Base-by-base conservation (phyloP, 2,113 vertebrate genomes). In the Enhydra lutris region DNA sequence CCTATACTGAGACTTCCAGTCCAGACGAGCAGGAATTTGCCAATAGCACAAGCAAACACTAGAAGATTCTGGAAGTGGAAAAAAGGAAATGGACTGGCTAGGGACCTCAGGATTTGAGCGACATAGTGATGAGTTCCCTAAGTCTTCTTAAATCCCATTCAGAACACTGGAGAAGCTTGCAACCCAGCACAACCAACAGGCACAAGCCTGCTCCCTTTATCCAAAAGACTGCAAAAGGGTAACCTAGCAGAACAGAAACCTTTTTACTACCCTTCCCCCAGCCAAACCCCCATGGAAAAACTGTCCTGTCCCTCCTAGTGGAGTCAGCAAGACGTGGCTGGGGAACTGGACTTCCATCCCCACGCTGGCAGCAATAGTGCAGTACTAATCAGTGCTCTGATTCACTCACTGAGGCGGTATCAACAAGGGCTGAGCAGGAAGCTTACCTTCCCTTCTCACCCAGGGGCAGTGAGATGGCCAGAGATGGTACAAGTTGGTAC, bases 281-380 rank as follows among this genome's bases (percentile, higher is more conserved):
- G 59, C 65, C 47, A 76, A 11, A 82, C 8, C 47, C 52, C 36
- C 52, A 12, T 9, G 20, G 59, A 20, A 63, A 29, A 71, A 31
- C 71, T 39, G 24, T 26, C 23, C 29, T 47, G 18, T 18, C 31
- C 50, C 17, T 61, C 71, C 15, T 7, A 8, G 29, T 9, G 20
- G 21, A 20, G 13, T 8, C 85, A n/a, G 6, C n/a, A 59, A 91
- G 59, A 10, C 47, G 50, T 24, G 24, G 61, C n/a, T 0, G 24
- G 63, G 13, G 42, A 57, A 5, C 61, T 36, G 8, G 42, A 23
- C 13, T 69, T 21, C n/a, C 11, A 10, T 17, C 52, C 29, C 71
- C 11, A 18, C 2, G 0, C 3, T 5, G 73, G 23, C 39, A 50
- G 61, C 59, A 42, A 6, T 21, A 12, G 0, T 1, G 1, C 57